Base-by-base conservation (phyloP, 2,797 vertebrate species). In the Pogoniulus pusillus region DNA sequence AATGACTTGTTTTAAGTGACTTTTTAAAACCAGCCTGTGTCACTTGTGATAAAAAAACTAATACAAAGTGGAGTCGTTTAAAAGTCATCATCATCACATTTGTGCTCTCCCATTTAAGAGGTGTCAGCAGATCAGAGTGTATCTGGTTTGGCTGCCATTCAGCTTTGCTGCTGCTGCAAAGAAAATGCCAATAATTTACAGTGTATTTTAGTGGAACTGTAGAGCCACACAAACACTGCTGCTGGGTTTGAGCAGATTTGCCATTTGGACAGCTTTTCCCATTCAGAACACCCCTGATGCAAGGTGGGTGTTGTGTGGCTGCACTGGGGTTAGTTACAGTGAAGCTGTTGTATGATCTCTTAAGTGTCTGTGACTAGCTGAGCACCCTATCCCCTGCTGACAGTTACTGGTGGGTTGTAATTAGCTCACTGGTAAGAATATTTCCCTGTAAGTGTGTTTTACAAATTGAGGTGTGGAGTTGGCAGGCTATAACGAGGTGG, bases 271-370 rank as follows among this genome's bases (percentile, higher is more conserved):
- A 73, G 26, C 59, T 70, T 68, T 83, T 74, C 4, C 30, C 10
- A 6, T 32, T n/a, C 35, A 22, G 14, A 60, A 11, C 39, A 6
- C 12, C 24, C 27, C 2, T 0, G 1, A 2, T 37, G 13, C 47
- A 26, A 71, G 70, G 34, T 32, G 7, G 32, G 1, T 35, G 64
- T 45, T 57, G 8, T 1, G 17, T 1, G 1, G 23, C 41, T 60
- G 47, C 13, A 2, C 12, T 57, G 10, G 5, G 10, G 32, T 70
- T 64, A 22, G 32, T 70, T 64, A 22, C 62, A 30, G 60, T 19
- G 37, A n/a, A 77, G 49, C 30, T 5, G 18, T 26, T 34, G 29
- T 29, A 5, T 30, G 30, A 4, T 8, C 71, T 47, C 39, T 77
- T 43, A 30, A 41, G n/a, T 37, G 12, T 20, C 22, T 22, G 53